phyloP scores from a whole-genome alignment of 2,797 vertebrate species.

The Manis crassicaudata region DNA sequence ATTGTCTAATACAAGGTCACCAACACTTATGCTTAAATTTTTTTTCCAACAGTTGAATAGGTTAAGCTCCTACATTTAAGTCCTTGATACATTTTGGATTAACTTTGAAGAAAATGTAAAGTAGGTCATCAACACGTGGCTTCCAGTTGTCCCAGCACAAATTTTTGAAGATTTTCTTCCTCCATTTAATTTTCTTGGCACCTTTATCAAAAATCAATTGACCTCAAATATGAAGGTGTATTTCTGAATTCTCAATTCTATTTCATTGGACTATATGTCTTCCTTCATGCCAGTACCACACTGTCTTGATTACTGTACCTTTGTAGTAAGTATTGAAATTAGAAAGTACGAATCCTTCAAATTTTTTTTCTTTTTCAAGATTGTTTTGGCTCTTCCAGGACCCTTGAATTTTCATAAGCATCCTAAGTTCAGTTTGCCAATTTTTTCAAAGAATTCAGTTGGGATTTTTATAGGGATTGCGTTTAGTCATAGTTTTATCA shows the following conservation, averaged over 20 bases:
- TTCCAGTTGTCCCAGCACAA: neutral
- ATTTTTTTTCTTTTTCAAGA: neutral
- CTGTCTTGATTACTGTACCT: neutral
- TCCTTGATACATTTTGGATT: neutral
- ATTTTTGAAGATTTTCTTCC: neutral
- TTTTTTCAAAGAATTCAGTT: neutral
- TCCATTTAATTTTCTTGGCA: neutral
- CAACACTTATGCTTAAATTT: neutral
- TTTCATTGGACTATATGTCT: neutral
- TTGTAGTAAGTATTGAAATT: neutral
- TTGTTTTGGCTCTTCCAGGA: neutral
- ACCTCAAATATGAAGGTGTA: neutral
- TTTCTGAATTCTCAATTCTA: neutral
- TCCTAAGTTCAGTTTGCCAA: neutral
- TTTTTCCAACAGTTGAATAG: neutral
- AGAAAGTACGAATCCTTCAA: neutral
- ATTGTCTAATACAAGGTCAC: neutral
- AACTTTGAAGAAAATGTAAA: neutral
- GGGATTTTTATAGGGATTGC: neutral
- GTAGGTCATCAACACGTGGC: neutral
- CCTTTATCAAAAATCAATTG: neutral
- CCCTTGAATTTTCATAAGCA: neutral
- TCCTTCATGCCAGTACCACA: neutral
- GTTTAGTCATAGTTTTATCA: neutral
- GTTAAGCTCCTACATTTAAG: neutral